Conservation (phyloP, 2,113 vertebrate species). For the Zosterops japonicus region DNA sequence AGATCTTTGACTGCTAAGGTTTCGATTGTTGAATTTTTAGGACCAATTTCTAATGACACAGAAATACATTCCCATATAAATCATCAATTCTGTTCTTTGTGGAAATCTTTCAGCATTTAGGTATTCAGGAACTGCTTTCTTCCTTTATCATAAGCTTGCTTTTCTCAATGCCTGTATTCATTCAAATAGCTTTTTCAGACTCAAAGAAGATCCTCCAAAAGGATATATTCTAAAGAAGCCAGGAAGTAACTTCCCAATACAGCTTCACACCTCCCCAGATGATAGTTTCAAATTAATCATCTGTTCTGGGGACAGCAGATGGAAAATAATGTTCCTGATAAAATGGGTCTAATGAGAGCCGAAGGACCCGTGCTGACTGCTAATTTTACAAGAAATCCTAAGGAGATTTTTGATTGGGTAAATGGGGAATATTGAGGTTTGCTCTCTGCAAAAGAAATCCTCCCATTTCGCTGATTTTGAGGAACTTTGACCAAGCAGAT, state of each 20-base stretch:
- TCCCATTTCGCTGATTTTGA: not conserved
- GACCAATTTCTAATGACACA: not conserved
- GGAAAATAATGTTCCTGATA: conserved; percentile 24
- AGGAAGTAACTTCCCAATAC: not conserved
- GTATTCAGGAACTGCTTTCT: not conserved
- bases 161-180: not conserved
- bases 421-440: not conserved
- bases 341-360: conserved; percentile 13
- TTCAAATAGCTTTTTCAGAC: not conserved
- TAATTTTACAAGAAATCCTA: not conserved
- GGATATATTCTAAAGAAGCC: not conserved
- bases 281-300: conserved; percentile 34
- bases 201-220: not conserved
- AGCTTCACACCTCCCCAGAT: conserved; percentile 4
- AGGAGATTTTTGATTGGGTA: not conserved
- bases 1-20: not conserved
- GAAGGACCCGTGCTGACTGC: not conserved
- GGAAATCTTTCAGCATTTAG: not conserved
- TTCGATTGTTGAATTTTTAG: not conserved
- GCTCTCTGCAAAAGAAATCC: not conserved
- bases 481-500: not conserved
- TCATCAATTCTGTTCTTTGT: not conserved
- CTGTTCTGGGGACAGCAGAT: conserved; percentile 19
- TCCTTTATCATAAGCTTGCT: not conserved
- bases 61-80: not conserved